Evolutionary conservation across 2,113 vertebrate species (phyloP).

Genomic region (Glaucidium brasilianum): DNA sequence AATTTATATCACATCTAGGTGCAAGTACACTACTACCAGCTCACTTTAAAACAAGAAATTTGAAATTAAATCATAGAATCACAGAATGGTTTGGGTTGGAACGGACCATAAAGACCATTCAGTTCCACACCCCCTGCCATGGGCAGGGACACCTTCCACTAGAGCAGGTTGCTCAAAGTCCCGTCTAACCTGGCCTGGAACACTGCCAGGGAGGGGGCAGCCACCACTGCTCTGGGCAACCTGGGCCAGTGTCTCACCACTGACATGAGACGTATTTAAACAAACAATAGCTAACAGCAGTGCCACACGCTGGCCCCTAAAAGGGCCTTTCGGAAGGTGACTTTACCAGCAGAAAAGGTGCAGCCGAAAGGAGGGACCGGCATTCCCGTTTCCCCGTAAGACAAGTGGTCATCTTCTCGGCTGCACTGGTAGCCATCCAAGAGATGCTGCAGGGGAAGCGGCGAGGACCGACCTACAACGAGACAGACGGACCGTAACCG

Average conservation of each 20-base stretch:
- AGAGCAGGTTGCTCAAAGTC: background rate
- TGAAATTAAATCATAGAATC: background rate
- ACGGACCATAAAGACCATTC: no score
- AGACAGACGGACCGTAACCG: background rate
- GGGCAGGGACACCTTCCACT: background rate
- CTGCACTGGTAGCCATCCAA: conserved; percentile 81
- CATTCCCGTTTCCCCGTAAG: conserved; percentile 80
- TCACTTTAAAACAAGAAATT: background rate
- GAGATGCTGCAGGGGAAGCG: conserved; percentile 81
- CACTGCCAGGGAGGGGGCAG: background rate
- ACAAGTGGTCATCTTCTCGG: conserved; percentile 85
- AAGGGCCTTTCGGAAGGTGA: background rate
- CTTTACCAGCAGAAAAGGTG: conserved; percentile 86
- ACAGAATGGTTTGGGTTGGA: background rate
- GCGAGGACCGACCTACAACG: conserved; percentile 56
- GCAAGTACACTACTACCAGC: background rate
- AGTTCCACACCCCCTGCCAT: background rate
- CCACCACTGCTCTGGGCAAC: background rate
- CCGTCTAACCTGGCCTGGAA: background rate
- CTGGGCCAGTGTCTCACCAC: no score
- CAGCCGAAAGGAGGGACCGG: conserved; percentile 94
- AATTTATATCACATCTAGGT: background rate
- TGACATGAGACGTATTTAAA: background rate
- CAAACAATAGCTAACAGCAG: background rate
- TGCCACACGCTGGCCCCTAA: background rate